Evolutionary conservation across 2,888 invertebrate genomes (phyloP), one percentile per base, ranked within the genome.

Genomic region (Limenitis camilla): DNA sequence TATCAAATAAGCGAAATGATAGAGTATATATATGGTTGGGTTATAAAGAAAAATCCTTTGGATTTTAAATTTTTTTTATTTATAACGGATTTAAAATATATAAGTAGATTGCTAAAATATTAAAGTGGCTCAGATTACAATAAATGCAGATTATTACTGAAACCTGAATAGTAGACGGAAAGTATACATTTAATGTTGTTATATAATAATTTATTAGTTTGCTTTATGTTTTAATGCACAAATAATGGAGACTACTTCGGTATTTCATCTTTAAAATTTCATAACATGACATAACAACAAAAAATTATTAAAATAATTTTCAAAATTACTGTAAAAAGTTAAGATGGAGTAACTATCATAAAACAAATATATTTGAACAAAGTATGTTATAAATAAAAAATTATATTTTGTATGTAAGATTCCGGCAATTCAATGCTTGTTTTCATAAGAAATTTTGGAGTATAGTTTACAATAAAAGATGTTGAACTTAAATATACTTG

Each of bases 381-480:
- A 10, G 2, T 28, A n/a, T n/a, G n/a, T 30, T 6, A 5, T 27
- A 6, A 27, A n/a, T n/a, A n/a, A n/a, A n/a, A n/a, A n/a, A n/a
- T n/a, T 28, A 40, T 8, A 40, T 29, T 30, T 31, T 27, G 4
- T 33, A 28, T 43, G n/a, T 35, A 10, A n/a, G 3, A 10, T 44
- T 30, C 4, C 5, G 10, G 6, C 28, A 45, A 45, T 0, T 38
- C 36, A 5, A 19, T 38, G 35, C 4, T 33, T 36, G 8, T 32
- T 31, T 49, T 42, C 10, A n/a, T 49, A 28, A 9, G 6, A 32
- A 43, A 28, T 39, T 44, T 56, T 42, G 44, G 44, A 35, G 46
- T 56, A 56, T 43, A 49, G 55, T 61, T 56, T 60, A 60, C 57
- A 60, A 61, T 53, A 56, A 61, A 53, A 58, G 52, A 53, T 55